phyloP scores from a whole-genome alignment of 2,113 vertebrate genomes.

The Phylloscopus trochilus region DNA sequence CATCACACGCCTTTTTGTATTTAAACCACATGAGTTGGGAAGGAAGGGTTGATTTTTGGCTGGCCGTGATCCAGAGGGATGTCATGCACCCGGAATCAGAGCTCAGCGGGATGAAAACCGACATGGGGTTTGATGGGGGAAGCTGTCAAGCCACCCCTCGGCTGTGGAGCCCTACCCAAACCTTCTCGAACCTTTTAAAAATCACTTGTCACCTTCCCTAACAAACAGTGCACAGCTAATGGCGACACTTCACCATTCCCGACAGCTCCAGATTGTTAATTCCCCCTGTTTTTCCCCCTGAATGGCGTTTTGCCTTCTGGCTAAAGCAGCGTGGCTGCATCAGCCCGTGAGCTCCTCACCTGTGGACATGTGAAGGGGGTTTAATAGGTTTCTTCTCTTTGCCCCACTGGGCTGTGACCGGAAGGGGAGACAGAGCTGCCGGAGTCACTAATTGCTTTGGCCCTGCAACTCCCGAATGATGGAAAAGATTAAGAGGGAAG shows the following conservation, averaged over 20 bases:
- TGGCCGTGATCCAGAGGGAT: neutral
- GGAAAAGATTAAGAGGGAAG: slow-evolving; percentile 76
- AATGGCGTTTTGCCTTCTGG: slow-evolving; percentile 64
- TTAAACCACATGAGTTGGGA: neutral
- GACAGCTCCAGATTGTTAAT: slow-evolving; percentile 73
- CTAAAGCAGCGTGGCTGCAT: neutral
- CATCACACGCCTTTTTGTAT: neutral
- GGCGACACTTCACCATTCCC: neutral
- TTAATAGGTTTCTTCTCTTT: slow-evolving; percentile 69
- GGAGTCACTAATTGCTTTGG: slow-evolving; percentile 74
- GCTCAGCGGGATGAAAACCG: neutral
- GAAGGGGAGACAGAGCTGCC: slow-evolving; percentile 50
- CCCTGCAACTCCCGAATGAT: slow-evolving; percentile 74
- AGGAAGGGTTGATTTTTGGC: neutral
- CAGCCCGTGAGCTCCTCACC: slow-evolving; percentile 48
- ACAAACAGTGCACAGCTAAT: neutral
- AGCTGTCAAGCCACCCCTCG: neutral
- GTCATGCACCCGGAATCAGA: neutral
- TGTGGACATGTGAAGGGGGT: slow-evolving; percentile 49
- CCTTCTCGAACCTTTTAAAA: neutral
- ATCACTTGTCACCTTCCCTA: neutral
- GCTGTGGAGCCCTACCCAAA: neutral
- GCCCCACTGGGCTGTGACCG: slow-evolving; percentile 76
- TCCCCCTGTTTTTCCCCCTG: slow-evolving; percentile 28
- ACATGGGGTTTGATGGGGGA: neutral